Evolutionary conservation across 2,888 invertebrate species (phyloP), one percentile per base, ranked within the genome.

Genomic region (Tetramorium bicarinatum): DNA sequence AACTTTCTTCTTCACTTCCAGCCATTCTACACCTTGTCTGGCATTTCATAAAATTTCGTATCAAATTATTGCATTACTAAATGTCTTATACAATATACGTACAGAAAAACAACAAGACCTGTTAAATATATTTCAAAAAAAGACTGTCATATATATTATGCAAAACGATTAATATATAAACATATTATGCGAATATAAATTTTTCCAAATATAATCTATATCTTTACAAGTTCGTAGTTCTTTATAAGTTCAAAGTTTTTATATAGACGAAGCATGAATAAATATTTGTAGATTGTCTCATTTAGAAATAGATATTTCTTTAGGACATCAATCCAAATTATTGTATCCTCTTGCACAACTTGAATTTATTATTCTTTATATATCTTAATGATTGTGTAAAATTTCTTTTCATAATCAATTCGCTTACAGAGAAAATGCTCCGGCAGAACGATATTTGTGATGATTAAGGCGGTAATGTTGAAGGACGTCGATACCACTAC

Each of bases 401-500:
- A 29, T 25, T 34, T 34, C 9, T 25, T 25, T 47, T 62, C 21
- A 3, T 29, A 41, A 54, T 13, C 9, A 21, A 59, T 54, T 34
- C 7, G 4, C 88, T 85, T 56, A 97, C 96, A 96, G 95, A 75
- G 96, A 95, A 92, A 96, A 96, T 29, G 96, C 94, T 67, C 97
- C 97, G 1, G 96, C 95, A 72, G 95, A 95, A 72, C 95, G 94
- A 87, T 95, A 95, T 86, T 95, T 95, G 82, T 96, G 95, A 90
- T 96, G 95, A 85, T 96, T 95, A 69, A 95, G 91, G n/a, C 97
- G 95, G 91, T 97, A 97, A 88, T 96, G 96, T 87, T 97, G 96
- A 69, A 97, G 94, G 1, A 96, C 96, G 90, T 97, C 97, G 79
- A 97, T 95, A 2, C 96, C 95, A 0, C 97, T 97, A 49, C 97